These are phyloP conservation scores for Turdus rufiventris DNA, from an alignment of 2,113 vertebrate species.

Conservation along the genomic window DNA sequence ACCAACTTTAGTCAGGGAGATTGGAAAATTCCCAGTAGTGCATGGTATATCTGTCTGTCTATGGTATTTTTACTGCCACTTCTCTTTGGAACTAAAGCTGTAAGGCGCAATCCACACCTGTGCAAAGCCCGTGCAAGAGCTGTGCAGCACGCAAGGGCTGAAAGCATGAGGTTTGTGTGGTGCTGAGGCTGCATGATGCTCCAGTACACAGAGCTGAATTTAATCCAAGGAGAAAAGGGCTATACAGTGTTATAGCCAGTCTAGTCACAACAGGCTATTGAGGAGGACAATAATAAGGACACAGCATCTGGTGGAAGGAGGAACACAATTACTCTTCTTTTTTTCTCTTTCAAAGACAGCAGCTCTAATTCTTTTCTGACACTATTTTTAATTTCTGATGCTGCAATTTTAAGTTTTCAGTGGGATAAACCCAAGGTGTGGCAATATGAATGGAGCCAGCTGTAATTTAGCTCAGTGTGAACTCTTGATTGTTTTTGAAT, in stretches of 20 bases:
- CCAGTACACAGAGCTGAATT: background rate
- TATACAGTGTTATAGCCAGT: background rate
- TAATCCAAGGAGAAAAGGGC: background rate
- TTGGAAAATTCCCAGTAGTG: background rate
- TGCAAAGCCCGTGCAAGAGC: accelerated
- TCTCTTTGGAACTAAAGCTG: background rate
- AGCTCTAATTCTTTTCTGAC: background rate
- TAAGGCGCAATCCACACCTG: background rate
- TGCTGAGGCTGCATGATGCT: background rate
- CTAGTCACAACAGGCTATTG: background rate
- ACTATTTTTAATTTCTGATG: background rate
- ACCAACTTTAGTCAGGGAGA: background rate
- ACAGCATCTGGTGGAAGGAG: background rate
- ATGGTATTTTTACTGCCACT: background rate
- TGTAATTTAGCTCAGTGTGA: background rate
- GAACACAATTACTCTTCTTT: background rate
- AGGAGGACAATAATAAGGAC: background rate
- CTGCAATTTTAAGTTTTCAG: background rate
- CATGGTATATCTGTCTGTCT: background rate
- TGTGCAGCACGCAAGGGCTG: background rate
- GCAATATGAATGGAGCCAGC: background rate
- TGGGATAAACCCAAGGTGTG: background rate
- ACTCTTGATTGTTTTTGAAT: background rate
- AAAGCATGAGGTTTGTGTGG: background rate
- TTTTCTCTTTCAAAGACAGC: background rate